Evolutionary conservation across 2,797 vertebrate species (phyloP).

Genomic region (Hylomyscus alleni): DNA sequence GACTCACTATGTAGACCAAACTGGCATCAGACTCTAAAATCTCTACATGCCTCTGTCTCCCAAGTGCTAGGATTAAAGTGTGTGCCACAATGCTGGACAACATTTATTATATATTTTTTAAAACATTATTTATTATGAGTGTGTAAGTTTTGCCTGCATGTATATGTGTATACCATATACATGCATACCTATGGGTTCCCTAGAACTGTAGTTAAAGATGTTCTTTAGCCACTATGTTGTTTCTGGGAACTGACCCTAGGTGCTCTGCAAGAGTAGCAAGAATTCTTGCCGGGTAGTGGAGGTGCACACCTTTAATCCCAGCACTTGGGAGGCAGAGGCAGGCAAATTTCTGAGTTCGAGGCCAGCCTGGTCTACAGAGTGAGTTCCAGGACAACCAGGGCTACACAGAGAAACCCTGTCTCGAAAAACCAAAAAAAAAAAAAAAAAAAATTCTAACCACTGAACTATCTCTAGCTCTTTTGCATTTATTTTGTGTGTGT

Average conservation of each 20-base stretch:
- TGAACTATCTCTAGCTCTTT: no score
- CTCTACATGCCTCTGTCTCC: not conserved
- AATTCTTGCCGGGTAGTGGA: not conserved
- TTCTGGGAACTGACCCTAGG: not conserved
- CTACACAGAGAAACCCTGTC: no score
- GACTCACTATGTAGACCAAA: not conserved
- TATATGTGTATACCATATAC: not conserved
- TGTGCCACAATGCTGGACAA: not conserved
- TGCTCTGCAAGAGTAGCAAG: not conserved
- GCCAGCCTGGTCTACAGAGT: no score
- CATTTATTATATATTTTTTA: not conserved
- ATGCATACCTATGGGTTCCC: not conserved
- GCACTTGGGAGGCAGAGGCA: no score
- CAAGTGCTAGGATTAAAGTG: not conserved
- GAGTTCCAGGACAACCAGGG: no score
- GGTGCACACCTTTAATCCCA: no score
- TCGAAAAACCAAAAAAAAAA: no score
- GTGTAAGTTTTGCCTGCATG: not conserved
- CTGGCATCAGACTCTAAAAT: not conserved
- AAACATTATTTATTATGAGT: slow-evolving; percentile 1
- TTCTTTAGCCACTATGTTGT: not conserved
- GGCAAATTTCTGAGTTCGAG: no score
- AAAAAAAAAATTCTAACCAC: no score
- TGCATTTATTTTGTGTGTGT: not conserved
- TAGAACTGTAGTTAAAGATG: not conserved